Base-by-base conservation (phyloP, 2,888 invertebrate species). In the Laothoe populi region DNA sequence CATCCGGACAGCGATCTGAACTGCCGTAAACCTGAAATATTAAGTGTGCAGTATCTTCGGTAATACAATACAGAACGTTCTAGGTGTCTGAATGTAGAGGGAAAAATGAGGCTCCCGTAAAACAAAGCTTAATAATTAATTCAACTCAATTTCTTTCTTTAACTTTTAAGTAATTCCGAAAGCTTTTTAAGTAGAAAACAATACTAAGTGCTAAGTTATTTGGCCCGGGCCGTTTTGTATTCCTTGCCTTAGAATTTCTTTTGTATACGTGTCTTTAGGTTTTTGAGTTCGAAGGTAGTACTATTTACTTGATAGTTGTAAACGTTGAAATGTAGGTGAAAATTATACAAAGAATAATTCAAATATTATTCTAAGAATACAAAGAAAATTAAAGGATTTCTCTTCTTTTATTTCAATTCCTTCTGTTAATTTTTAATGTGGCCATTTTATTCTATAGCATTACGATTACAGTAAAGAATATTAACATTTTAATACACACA, bases 81-180 rank as follows among this genome's bases (percentile, higher is more conserved):
- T 53, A 53, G 53, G 53, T 53, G 49, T 49, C 16, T 53, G 19
- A 53, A 19, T 16, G 53, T 42, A n/a, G 26, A 21, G 8, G 23
- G n/a, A 62, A 57, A 62, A 42, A 16, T 46, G 58, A 40, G 62
- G 46, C 45, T 46, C 38, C 46, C 53, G 24, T 62, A 62, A 62
- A 62, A 62, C 62, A 62, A 62, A 62, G 62, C 62, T 46, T 70
- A 74, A 79, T 78, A 77, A 84, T 80, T 81, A 82, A 82, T 79
- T 79, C 77, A 78, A 79, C 75, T 76, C 74, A 74, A 82, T 81
- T 79, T 76, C 73, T 77, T 76, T 75, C 78, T 78, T 78, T 81
- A 84, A 86, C 86, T 86, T 86, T 78, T 78, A 79, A 86, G 85
- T 85, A 86, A 85, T 82, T 75, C 77, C 73, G 70, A 82, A 86